A percentile compares a stretch with the other conserved stretches of the same genome.
These are phyloP conservation scores for Gavia stellata DNA, from an alignment of 2,113 vertebrate genomes.

Conservation along the genomic window DNA sequence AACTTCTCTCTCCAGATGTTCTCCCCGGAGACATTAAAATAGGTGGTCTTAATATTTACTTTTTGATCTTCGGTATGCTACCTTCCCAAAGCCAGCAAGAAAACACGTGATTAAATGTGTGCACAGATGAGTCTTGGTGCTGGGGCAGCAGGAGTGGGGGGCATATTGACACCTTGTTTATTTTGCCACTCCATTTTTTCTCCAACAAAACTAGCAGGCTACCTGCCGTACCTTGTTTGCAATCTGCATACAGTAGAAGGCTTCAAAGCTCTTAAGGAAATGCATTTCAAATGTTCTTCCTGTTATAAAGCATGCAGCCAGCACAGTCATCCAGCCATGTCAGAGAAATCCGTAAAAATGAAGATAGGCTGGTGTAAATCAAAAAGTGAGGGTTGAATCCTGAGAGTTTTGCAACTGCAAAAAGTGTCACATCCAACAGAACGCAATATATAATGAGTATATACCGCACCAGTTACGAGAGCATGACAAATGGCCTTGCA, in stretches of 20 bases:
- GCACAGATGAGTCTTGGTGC: neutral
- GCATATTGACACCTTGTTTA: neutral
- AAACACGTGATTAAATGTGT: neutral
- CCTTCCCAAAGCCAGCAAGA: neutral
- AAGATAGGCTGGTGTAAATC: neutral
- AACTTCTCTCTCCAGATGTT: slow-evolving; percentile 57
- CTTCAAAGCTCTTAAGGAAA: slow-evolving; percentile 26
- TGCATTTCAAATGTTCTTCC: slow-evolving; percentile 7
- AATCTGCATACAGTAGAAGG: neutral
- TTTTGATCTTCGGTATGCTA: slow-evolving; percentile 6
- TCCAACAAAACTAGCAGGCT: neutral
- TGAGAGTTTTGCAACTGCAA: neutral
- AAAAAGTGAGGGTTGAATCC: neutral
- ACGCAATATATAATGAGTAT: neutral
- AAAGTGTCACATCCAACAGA: neutral
- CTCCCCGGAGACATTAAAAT: slow-evolving; percentile 24
- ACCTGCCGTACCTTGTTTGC: neutral
- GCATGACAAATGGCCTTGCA: neutral
- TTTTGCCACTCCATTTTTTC: neutral
- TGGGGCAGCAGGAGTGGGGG: neutral
- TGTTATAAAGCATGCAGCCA: neutral
- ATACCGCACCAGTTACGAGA: neutral
- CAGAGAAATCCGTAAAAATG: neutral
- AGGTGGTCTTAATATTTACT: slow-evolving; percentile 38
- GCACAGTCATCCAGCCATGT: neutral